Percentiles rank a stretch among this genome's conserved stretches.
phyloP scores from a whole-genome alignment of 2,888 invertebrate species.

The Drosophila anomalata region DNA sequence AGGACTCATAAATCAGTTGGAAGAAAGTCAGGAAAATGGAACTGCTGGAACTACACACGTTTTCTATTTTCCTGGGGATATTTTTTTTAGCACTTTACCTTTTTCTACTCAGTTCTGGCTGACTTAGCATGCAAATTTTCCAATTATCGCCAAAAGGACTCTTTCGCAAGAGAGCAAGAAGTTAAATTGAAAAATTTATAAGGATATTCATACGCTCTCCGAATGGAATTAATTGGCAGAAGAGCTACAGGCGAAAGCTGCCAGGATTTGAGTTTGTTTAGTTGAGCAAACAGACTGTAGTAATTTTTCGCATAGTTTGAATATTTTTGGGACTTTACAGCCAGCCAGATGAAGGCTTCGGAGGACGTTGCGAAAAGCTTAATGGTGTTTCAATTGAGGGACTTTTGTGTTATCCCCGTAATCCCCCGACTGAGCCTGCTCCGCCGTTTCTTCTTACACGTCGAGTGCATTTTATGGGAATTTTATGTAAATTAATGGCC shows the following conservation, averaged over 20 bases:
- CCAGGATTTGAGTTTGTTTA: slow-evolving; percentile 21
- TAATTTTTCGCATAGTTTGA: slow-evolving; percentile 19
- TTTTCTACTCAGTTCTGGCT: slow-evolving; percentile 6
- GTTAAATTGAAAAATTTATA: slow-evolving; percentile 21
- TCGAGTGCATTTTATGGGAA: slow-evolving; percentile 39
- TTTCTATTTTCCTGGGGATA: neutral
- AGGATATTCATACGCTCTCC: slow-evolving; percentile 19
- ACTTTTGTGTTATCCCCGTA: slow-evolving; percentile 24
- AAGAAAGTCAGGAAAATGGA: neutral
- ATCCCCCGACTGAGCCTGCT: slow-evolving; percentile 30
- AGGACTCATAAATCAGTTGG: slow-evolving; percentile 5
- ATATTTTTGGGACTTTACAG: slow-evolving; percentile 21
- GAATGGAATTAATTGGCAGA: slow-evolving; percentile 1
- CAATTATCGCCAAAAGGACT: slow-evolving; percentile 33
- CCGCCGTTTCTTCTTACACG: slow-evolving; percentile 24
- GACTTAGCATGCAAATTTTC: slow-evolving; percentile 44
- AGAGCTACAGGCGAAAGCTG: slow-evolving; percentile 4
- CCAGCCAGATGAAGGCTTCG: neutral
- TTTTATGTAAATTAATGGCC: slow-evolving; percentile 54
- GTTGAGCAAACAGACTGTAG: slow-evolving; percentile 25
- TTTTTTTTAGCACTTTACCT: neutral
- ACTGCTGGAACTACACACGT: neutral
- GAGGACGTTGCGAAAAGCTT: slow-evolving; percentile 27
- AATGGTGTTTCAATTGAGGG: slow-evolving; percentile 51
- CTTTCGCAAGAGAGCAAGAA: slow-evolving; percentile 4